Evolutionary conservation across 1,140 invertebrate genomes (phyloP), one percentile per base, ranked within the genome.

Genomic region (Anadara kagoshimensis): DNA sequence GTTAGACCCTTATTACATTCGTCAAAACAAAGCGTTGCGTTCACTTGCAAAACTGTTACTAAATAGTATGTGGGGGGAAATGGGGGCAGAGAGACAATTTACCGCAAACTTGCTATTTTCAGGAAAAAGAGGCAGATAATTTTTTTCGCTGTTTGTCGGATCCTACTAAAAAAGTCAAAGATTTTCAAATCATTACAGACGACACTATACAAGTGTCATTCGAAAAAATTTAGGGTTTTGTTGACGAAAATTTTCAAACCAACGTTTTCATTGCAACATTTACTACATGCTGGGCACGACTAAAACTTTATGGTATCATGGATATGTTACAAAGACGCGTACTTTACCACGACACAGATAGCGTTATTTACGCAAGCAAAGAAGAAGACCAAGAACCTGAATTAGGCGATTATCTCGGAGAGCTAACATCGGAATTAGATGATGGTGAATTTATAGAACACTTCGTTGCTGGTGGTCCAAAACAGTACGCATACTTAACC

Each of bases 331-430:
- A 76, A 14, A 49, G 74, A 5, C 45, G 79, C 18, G 83, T 83
- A 10, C 66, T 90, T 7, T 90, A 90, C 68, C 86, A 79, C 29
- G 89, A 90, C 67, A 91, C 89, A 5, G 90, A 90, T 47, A 58
- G 51, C 41, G 56, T 78, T 5, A 72, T 72, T 14, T 78, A 63
- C 44, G 29, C 58, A 7, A 47, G 36, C 56, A 45, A 41, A 24
- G 41, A 18, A 47, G 26, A 18, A 41, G n/a, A 20, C 18, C 12
- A 43, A 29, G 14, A 26, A 41, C 10, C 24, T 26, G 44, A n/a
- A 62, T 44, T 74, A 36, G 65, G 65, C 22, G 56, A 74, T 56
- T 68, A 62, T 36, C 26, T 74, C 16, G 64, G 65, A 12, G 51
- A 74, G 29, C 47, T 74, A n/a, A 74, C 64, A 26, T 63, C 68